Conservation (phyloP, 2,113 vertebrate genomes). For the Donacobius atricapilla region DNA sequence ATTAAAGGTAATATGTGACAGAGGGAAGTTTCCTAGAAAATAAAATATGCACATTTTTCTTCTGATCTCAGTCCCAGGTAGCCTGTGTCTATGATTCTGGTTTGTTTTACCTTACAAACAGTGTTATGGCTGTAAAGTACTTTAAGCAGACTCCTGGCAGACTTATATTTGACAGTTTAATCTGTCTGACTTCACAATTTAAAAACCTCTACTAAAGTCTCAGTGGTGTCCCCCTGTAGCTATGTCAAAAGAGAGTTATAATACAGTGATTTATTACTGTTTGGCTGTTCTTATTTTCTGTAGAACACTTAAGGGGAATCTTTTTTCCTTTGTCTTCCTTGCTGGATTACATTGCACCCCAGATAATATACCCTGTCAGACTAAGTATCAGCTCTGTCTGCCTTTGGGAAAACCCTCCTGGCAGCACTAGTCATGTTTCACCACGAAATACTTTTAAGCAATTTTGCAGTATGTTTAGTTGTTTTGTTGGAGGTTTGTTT, state of each 20-base stretch:
- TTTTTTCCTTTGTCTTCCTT: background rate
- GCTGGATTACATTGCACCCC: background rate
- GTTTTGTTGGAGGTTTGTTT: background rate
- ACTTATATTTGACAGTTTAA: background rate
- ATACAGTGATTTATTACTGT: background rate
- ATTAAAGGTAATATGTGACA: background rate
- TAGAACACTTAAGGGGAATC: background rate
- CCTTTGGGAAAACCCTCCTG: slow-evolving; percentile 3
- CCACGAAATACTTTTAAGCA: background rate
- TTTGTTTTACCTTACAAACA: background rate
- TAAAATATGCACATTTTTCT: background rate
- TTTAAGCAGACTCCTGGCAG: background rate
- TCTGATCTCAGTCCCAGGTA: background rate
- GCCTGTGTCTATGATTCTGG: background rate
- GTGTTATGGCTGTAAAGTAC: background rate
- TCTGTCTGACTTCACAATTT: background rate
- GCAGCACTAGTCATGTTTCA: background rate
- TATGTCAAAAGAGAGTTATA: background rate
- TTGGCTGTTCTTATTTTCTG: background rate
- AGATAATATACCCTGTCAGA: background rate
- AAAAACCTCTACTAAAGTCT: background rate
- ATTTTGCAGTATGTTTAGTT: background rate
- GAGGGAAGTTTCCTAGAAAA: background rate
- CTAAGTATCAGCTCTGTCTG: background rate
- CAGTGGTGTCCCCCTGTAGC: background rate